Base-by-base conservation (phyloP, 1,140 invertebrate species). In the Phocides pigmalion region DNA sequence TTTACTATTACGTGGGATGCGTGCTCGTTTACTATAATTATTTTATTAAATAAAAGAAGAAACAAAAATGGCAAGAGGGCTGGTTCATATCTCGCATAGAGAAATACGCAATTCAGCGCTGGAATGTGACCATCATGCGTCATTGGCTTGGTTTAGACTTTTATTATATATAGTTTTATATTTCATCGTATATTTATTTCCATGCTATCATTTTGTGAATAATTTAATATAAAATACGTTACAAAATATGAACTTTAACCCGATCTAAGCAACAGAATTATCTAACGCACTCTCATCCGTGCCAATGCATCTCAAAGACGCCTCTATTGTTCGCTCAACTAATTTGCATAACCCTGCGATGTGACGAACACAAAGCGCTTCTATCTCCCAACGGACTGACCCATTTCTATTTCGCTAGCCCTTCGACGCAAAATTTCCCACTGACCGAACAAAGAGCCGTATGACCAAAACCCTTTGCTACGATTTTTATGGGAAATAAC, bases 401-500 rank as follows among this genome's bases (percentile, higher is more conserved):
- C 87, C 76, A 87, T 85, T 82, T 84, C 72, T 81, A 77, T 72
- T 79, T 75, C 59, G 76, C 75, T 72, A 71, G 65, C 62, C 82
- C 73, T 79, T 83, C 63, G 44, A 54, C 70, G 83, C 81, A 77
- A 87, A 88, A 80, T 80, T 90, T 90, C 86, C 80, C 87, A 90
- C 87, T 90, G 83, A 54, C 81, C 81, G 54, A 78, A 87, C 82
- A 87, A 87, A 79, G 72, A 16, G 41, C 61, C 32, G 47, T 61
- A 32, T 75, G n/a, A n/a, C n/a, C 82, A 76, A 82, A 81, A 84
- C 83, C 85, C 81, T 84, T 87, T 73, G 84, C 64, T 82, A 82
- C 75, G 72, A 79, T 86, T 87, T 84, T 88, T 87, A 90, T 90
- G 87, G 84, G 87, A 90, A 90, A 82, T 72, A 74, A 69, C 64